phyloP scores from a whole-genome alignment of 2,888 invertebrate species.

The Scaptomyza parva region DNA sequence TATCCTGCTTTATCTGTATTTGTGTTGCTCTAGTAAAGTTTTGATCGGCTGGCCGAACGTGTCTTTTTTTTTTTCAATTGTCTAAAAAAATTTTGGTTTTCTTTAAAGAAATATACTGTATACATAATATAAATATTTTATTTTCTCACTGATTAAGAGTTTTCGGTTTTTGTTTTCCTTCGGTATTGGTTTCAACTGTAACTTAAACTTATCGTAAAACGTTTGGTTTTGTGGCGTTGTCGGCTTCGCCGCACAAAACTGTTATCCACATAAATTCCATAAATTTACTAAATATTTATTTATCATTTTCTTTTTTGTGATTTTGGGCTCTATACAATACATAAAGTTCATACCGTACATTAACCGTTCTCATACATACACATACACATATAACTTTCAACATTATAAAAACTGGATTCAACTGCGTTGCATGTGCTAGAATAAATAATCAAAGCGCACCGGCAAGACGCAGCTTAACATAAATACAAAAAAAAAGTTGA shows the following conservation, averaged over 20 bases:
- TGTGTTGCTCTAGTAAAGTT: conserved; percentile 4
- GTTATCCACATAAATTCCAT: conserved; percentile 31
- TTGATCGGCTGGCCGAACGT: conserved; percentile 54
- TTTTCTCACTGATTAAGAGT: background rate
- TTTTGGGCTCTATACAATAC: conserved; percentile 1
- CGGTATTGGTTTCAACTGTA: conserved; percentile 24
- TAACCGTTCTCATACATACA: background rate
- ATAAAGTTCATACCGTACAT: background rate
- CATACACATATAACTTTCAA: background rate
- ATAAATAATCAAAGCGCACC: conserved; percentile 14
- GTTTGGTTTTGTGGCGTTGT: conserved; percentile 37
- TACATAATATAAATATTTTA: background rate
- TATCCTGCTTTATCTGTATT: background rate
- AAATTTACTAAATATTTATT: conserved; percentile 25
- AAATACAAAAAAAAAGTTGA: background rate
- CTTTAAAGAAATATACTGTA: background rate
- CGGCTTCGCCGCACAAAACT: conserved; percentile 11
- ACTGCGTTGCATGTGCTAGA: conserved; percentile 29
- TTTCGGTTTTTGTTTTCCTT: conserved; percentile 11
- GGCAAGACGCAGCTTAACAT: conserved; percentile 6
- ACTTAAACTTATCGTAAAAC: conserved; percentile 27
- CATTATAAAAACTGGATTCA: conserved; percentile 27
- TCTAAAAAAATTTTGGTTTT: conserved; percentile 13
- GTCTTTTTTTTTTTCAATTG: conserved; percentile 10
- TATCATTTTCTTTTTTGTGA: conserved; percentile 14